Base-by-base conservation (phyloP, 2,888 invertebrate species). In the Pilophorus perplexus region DNA sequence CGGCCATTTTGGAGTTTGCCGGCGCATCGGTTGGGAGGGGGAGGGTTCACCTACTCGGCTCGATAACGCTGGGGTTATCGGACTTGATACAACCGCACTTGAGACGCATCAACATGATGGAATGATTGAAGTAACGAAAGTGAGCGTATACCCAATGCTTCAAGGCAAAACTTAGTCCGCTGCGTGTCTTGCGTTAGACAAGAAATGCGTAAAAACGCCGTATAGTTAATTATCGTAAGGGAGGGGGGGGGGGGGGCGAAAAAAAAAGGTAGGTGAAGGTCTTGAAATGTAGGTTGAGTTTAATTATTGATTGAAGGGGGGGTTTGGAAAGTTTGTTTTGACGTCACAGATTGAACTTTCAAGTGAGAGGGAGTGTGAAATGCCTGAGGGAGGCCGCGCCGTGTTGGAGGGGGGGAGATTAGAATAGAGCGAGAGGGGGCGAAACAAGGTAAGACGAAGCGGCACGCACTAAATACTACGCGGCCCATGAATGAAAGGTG, bases 261-360 rank as follows among this genome's bases (percentile, higher is more conserved):
- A 52, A 14, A 18, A 55, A 55, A 55, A 55, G 38, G 8, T 55
- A 38, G 55, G 37, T 55, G 55, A 55, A 55, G 37, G 55, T 22
- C 55, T 38, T 22, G 55, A 38, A 28, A 55, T 38, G 38, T 55
- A 23, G 55, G 55, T 37, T 38, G 55, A 55, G 55, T 55, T 55
- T 55, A 55, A 55, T 55, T 55, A 55, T 55, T 55, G 55, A 55
- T 55, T 55, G 37, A 38, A 6, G n/a, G 20, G 10, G 55, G 10
- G 55, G 55, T 38, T 27, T n/a, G 20, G 14, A 55, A 55, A 55
- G 55, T 55, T 55, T 55, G 55, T 55, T 55, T 55, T 55, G 55
- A 55, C 55, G 55, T 55, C 55, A 55, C 55, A 27, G 37, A 55
- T 55, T 55, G 55, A 55, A 55, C 38, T 55, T 37, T 18, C 3